A percentile compares a stretch with the other conserved stretches of the same genome.
Evolutionary conservation across 2,113 vertebrate species (phyloP).

Genomic region (Taurulus bubalis): DNA sequence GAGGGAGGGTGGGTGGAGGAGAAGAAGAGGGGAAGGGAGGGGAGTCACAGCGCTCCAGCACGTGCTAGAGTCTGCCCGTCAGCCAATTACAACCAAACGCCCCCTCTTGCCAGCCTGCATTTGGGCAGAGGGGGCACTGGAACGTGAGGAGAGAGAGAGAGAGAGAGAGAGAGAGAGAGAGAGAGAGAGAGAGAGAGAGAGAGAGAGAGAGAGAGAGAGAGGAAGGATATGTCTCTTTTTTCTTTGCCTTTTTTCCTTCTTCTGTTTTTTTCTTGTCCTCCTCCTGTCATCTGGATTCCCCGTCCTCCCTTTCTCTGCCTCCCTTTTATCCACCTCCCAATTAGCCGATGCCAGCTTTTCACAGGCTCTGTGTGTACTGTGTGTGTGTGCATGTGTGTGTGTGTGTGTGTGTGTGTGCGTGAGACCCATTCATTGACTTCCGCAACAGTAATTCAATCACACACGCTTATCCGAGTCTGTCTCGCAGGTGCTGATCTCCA

Average conservation of each 20-base stretch:
- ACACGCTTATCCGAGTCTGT: slow-evolving; percentile 52
- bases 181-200: slow-evolving; percentile 5
- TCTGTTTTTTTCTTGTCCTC: slow-evolving; percentile 20
- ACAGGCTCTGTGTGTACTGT: slow-evolving; percentile 14
- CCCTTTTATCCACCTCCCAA: slow-evolving; percentile 41
- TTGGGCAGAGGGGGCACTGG: slow-evolving; percentile 51
- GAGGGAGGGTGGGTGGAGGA: slow-evolving; percentile 26
- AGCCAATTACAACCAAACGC: slow-evolving; percentile 69
- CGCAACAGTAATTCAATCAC: slow-evolving; percentile 59
- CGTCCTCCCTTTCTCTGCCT: slow-evolving; percentile 15
- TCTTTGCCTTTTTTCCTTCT: background rate
- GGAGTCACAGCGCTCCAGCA: slow-evolving; percentile 75
- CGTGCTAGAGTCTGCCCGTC: slow-evolving; percentile 67
- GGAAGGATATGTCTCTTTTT: background rate
- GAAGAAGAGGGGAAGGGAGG: slow-evolving; percentile 13
- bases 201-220: background rate
- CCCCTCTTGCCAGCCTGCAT: slow-evolving; percentile 38
- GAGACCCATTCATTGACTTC: slow-evolving; percentile 12
- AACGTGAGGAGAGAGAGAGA: slow-evolving; percentile 52
- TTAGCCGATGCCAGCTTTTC: slow-evolving; percentile 46
- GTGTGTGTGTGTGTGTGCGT: slow-evolving; percentile 25
- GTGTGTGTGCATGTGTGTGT: slow-evolving; percentile 21
- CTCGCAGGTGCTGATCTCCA: slow-evolving; percentile 51
- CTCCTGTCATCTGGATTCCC: slow-evolving; percentile 40
- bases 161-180: slow-evolving; percentile 12